These are phyloP conservation scores for Leptinotarsa lineolata DNA, from an alignment of 1,140 invertebrate species.

Conservation along the genomic window DNA sequence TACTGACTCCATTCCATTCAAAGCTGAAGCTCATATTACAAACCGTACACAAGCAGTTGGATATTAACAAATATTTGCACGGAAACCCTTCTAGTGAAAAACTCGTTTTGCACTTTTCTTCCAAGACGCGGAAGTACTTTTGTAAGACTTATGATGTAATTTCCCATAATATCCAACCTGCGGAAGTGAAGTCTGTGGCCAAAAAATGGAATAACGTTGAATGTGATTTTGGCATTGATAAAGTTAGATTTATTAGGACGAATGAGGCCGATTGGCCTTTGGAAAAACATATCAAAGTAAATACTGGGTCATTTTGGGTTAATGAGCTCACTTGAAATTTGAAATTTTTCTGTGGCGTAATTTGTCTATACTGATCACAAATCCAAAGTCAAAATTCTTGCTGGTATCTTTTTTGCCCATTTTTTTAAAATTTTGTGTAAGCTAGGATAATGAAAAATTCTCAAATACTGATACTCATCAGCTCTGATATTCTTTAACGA, in stretches of 20 bases:
- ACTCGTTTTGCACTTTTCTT: constrained; percentile 61
- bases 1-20: constrained; percentile 60
- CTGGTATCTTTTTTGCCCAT: too few relatives aligned
- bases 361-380: too few relatives aligned
- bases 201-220: constrained; percentile 75
- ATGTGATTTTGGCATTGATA: constrained; percentile 70
- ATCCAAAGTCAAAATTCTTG: too few relatives aligned
- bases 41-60: constrained; percentile 62
- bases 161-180: constrained; percentile 58
- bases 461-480: neutral
- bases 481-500: neutral
- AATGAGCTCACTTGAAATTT: too few relatives aligned
- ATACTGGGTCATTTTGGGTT: neutral
- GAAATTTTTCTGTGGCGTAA: too few relatives aligned
- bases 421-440: too few relatives aligned
- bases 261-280: constrained; percentile 42
- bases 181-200: constrained; percentile 68
- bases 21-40: constrained; percentile 64
- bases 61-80: constrained; percentile 63
- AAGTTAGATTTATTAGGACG: constrained; percentile 43
- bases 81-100: constrained; percentile 60
- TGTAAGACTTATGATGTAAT: constrained; percentile 59
- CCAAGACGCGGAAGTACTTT: constrained; percentile 55
- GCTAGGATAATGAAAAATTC: too few relatives aligned
- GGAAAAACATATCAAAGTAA: constrained; percentile 51